These are phyloP conservation scores for Chiridota heheva DNA, from an alignment of 35 echinoderm and acorn worm genomes.

Conservation along the genomic window DNA sequence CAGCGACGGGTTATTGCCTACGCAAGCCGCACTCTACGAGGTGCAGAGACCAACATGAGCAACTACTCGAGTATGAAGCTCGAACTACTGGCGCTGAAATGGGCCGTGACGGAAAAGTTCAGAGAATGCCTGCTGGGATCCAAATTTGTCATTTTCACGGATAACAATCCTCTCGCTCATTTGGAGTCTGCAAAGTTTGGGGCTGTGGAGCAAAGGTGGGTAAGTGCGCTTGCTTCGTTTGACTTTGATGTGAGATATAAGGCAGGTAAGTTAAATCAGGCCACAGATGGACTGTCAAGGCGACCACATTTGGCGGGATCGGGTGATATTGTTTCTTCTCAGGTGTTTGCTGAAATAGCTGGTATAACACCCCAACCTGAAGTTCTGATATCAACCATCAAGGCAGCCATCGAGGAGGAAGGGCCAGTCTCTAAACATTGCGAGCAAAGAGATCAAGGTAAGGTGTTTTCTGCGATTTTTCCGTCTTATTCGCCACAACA, in stretches of 20 bases:
- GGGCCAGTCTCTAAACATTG: no score
- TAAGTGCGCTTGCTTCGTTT: conserved; percentile 23
- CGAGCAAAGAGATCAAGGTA: no score
- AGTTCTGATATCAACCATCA: not conserved
- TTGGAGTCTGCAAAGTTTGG: conserved; percentile 25
- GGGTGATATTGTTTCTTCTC: not conserved
- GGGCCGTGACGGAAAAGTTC: not conserved
- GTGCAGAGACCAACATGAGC: conserved; percentile 43
- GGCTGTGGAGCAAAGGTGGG: conserved; percentile 26
- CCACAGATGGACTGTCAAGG: conserved; percentile 20
- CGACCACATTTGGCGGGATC: not conserved
- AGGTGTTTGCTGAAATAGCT: not conserved
- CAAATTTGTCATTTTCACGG: conserved; percentile 34
- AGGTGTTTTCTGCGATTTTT: not conserved
- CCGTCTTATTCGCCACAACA: not conserved
- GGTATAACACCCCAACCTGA: not conserved
- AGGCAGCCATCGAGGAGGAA: not conserved
- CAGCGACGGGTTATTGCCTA: conserved; percentile 48
- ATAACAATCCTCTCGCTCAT: conserved; percentile 37
- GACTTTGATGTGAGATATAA: conserved; percentile 29
- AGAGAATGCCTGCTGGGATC: not conserved
- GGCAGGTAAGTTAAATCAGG: conserved; percentile 11
- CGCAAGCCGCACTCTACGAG: conserved; percentile 49
- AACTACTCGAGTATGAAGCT: conserved; percentile 65
- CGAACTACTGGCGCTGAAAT: conserved; percentile 18